These are phyloP conservation scores for Bothrops jararaca DNA, from an alignment of 2,113 vertebrate genomes.

Conservation along the genomic window DNA sequence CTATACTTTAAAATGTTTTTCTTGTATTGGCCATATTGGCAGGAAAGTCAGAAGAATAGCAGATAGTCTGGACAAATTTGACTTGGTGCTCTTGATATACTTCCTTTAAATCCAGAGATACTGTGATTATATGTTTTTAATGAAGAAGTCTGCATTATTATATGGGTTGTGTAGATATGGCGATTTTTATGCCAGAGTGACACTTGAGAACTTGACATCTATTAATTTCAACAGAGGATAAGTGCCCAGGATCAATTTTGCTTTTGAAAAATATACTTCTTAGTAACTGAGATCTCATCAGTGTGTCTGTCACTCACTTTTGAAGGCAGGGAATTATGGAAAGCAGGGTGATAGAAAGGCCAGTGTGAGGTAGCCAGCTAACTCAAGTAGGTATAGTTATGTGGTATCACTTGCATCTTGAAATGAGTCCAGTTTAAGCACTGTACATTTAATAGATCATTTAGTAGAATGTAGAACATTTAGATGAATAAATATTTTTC, in stretches of 20 bases:
- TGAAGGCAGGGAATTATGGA: constrained; percentile 7
- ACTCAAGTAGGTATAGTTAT: neutral
- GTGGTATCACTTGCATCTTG: neutral
- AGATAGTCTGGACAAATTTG: neutral
- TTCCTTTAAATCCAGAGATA: constrained; percentile 10
- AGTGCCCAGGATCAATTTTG: constrained; percentile 27
- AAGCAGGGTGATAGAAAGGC: constrained; percentile 9
- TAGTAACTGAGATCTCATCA: constrained; percentile 19
- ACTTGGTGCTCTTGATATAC: neutral
- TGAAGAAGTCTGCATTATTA: constrained; percentile 24
- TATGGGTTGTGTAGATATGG: neutral
- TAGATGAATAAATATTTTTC: neutral
- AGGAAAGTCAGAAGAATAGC: neutral
- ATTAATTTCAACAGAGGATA: constrained; percentile 34
- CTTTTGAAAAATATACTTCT: constrained; percentile 29
- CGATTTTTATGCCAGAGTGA: constrained; percentile 20
- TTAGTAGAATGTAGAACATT: neutral
- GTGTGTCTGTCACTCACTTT: neutral
- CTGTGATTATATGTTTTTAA: constrained; percentile 26
- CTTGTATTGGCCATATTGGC: neutral
- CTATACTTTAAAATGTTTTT: neutral
- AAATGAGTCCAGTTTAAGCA: neutral
- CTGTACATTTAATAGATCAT: neutral
- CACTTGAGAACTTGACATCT: constrained; percentile 20
- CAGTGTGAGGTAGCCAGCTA: neutral